Conservation (phyloP, 92 coral and sea anemone species). For the Ricordea florida region DNA sequence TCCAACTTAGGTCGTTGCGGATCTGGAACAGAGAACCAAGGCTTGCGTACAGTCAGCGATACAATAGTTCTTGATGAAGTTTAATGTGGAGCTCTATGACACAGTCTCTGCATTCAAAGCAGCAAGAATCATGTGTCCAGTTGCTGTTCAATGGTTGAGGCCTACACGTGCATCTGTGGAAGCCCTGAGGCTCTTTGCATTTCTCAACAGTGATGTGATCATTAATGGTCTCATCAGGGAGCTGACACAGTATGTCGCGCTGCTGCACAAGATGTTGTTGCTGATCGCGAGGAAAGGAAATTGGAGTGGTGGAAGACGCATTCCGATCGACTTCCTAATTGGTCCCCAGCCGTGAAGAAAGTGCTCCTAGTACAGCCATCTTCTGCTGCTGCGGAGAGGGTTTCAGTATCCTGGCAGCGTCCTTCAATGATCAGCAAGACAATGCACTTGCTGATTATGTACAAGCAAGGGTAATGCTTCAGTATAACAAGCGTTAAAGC, state of each 20-base stretch:
- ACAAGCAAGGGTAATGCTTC: conserved; percentile 60
- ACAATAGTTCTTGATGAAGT: conserved; percentile 38
- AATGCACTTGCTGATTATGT: conserved; percentile 34
- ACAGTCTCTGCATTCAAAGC: conserved; percentile 41
- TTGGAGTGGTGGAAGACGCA: conserved; percentile 28
- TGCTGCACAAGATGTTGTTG: conserved; percentile 43
- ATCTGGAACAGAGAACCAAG: conserved; percentile 18
- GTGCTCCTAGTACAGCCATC: conserved; percentile 19
- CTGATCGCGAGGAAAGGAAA: conserved; percentile 24
- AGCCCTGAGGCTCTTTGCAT: conserved; percentile 52
- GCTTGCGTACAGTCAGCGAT: no score
- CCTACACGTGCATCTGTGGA: conserved; percentile 58
- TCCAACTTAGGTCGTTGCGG: no score
- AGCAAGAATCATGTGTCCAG: conserved; percentile 53
- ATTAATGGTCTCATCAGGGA: conserved; percentile 35
- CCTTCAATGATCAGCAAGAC: conserved; percentile 53
- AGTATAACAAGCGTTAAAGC: conserved; percentile 40
- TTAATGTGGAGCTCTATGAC: conserved; percentile 37
- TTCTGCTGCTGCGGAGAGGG: no score
- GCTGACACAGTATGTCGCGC: conserved; percentile 54
- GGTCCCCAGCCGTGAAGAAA: conserved; percentile 29
- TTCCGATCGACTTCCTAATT: conserved; percentile 5
- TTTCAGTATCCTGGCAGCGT: conserved; percentile 31
- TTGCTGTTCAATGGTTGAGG: conserved; percentile 41
- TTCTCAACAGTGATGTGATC: conserved; percentile 45